Percentiles rank a stretch among this genome's conserved stretches.
Evolutionary conservation across 2,797 vertebrate genomes (phyloP).

Genomic region (Lepilemur septentrionalis): DNA sequence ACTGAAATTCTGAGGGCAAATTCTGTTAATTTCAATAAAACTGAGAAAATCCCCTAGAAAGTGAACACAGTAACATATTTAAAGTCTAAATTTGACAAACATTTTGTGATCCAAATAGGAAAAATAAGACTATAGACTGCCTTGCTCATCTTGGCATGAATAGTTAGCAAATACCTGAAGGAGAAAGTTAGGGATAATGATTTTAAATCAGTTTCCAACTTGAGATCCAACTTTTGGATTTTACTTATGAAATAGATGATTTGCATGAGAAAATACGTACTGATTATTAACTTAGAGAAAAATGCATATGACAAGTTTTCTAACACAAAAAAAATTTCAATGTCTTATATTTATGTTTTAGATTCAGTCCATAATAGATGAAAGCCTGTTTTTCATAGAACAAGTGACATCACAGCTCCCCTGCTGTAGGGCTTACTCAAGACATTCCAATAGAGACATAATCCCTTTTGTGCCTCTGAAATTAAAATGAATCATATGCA

Average conservation of each 20-base stretch:
- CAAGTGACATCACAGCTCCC: conserved; percentile 59
- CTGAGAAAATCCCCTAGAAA: not conserved
- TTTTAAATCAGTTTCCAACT: conserved; percentile 51
- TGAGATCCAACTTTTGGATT: not conserved
- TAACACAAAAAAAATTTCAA: conserved; percentile 10
- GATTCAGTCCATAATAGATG: conserved; percentile 29
- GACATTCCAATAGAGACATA: conserved; percentile 72
- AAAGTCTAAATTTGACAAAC: not conserved
- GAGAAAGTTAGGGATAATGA: not conserved
- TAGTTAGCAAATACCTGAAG: not conserved
- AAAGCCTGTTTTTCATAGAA: conserved; percentile 59
- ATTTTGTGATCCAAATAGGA: not conserved
- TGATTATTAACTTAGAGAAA: conserved; percentile 35
- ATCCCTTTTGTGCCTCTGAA: conserved; percentile 75
- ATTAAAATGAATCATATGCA: conserved; percentile 77
- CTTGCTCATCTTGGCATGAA: not conserved
- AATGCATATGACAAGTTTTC: not conserved
- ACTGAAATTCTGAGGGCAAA: conserved; percentile 9
- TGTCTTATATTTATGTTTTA: conserved; percentile 67
- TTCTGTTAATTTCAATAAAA: not conserved
- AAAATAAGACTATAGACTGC: not conserved
- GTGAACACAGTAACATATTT: not conserved
- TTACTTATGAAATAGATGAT: conserved; percentile 51
- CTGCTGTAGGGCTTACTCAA: conserved; percentile 67
- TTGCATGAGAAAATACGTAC: conserved; percentile 20